Percentiles rank a stretch among this genome's conserved stretches.
phyloP scores from a whole-genome alignment of 2,888 invertebrate genomes.

The Pilophorus perplexus region DNA sequence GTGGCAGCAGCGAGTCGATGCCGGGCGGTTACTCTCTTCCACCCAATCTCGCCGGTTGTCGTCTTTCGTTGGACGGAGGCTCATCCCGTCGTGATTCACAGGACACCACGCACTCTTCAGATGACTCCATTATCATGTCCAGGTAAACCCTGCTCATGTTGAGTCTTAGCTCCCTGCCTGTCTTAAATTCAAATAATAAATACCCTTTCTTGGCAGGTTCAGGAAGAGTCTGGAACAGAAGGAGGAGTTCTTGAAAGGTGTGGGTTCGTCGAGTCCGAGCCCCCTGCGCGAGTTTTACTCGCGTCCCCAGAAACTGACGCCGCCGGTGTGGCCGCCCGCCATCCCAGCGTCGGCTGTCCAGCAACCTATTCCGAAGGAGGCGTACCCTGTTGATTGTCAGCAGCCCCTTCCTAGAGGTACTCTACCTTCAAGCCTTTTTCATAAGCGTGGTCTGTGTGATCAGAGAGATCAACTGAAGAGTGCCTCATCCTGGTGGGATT shows the following conservation, averaged over 20 bases:
- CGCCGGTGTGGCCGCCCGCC: slow-evolving; percentile 62
- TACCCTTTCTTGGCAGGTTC: slow-evolving; percentile 50
- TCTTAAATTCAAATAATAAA: not conserved
- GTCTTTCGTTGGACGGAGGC: slow-evolving; percentile 63
- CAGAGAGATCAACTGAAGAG: no score
- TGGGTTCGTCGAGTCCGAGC: slow-evolving; percentile 55
- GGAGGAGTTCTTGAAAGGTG: slow-evolving; percentile 77
- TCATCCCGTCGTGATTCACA: slow-evolving; percentile 65
- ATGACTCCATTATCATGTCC: slow-evolving; percentile 70
- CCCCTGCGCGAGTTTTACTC: slow-evolving; percentile 67
- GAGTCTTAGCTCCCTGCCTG: not conserved
- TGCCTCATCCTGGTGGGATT: no score
- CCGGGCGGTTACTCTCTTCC: slow-evolving; percentile 36
- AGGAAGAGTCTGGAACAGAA: slow-evolving; percentile 84
- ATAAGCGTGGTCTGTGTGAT: no score
- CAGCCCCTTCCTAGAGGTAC: slow-evolving; percentile 25
- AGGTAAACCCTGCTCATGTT: slow-evolving; percentile 53
- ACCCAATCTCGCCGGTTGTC: slow-evolving; percentile 45
- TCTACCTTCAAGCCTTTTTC: not conserved
- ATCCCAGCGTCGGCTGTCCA: slow-evolving; percentile 45
- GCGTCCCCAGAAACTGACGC: slow-evolving; percentile 72
- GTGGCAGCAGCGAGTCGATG: slow-evolving; percentile 39
- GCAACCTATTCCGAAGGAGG: slow-evolving; percentile 36
- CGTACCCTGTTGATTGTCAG: slow-evolving; percentile 20
- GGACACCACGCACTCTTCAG: slow-evolving; percentile 50